Evolutionary conservation across 2,113 vertebrate genomes (phyloP), one percentile per base, ranked within the genome.

Genomic region (Uria lomvia): DNA sequence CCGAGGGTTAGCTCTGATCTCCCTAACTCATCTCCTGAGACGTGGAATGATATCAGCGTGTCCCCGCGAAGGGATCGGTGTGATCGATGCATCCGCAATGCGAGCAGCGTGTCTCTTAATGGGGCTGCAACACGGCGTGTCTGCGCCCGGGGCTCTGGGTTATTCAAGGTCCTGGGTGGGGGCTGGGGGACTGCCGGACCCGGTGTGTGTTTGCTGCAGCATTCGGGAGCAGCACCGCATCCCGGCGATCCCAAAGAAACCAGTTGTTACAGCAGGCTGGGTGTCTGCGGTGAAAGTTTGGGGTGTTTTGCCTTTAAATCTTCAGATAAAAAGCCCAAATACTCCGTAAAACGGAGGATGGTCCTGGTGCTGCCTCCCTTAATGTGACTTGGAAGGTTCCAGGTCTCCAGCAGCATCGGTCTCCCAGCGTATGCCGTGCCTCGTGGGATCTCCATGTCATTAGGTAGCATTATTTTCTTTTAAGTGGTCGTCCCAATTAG

Each of bases 381-480:
- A 20, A 40, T 3, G 30, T 77, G 43, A 15, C 21, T 78, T 60
- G 30, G 29, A 38, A 63, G 55, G 24, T 63, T 21, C 36, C 6
- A 1, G 17, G 19, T 32, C 40, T 60, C 34, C 21, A 8, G 18
- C 45, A 58, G 42, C 67, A 30, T 21, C 77, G 5, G 17, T 13
- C 20, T 50, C 65, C 32, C 38, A 6, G 36, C 9, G 8, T 40
- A 15, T 23, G 34, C n/a, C 9, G 5, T 60, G 60, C 16, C 17
- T 22, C 27, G n/a, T 59, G 73, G 34, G 74, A n/a, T 74, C 80
- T 93, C 43, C 5, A 6, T 23, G 60, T 81, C 78, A 92, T 92
- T 88, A 92, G 74, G 91, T 75, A 74, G 72, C 4, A 3, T 93
- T 85, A 75, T 95, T 95, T 87, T 62, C 66, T 72, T 94, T 96